Evolutionary conservation across 2,888 invertebrate species (phyloP), one percentile per base, ranked within the genome.

Genomic region (Melanargia galathea): DNA sequence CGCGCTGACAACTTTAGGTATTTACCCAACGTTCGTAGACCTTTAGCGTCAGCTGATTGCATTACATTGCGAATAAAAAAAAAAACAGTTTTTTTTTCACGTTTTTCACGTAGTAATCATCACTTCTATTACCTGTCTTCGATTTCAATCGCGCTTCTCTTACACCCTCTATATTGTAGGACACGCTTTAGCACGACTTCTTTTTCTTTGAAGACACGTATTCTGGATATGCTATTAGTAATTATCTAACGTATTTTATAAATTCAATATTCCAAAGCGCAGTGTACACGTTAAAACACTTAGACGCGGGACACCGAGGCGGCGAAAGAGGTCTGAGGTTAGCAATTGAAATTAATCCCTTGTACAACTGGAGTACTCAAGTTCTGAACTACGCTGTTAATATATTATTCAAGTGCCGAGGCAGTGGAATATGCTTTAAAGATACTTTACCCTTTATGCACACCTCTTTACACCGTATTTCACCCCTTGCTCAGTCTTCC

Each of bases 271-370:
- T 62, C 52, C 45, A 46, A 66, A 63, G 68, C 58, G 64, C 59
- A 63, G 26, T 64, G 46, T 64, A 79, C 78, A 78, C 64, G 78
- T 66, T 73, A 79, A 77, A 74, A 74, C 78, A 78, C 78, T 79
- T 76, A 74, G 68, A 67, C 58, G 68, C 67, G 68, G 62, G 61
- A 45, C 55, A 51, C 61, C 51, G 58, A 60, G 62, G 61, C 46
- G 60, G 18, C 55, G 56, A 40, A 61, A 60, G 67, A 68, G 71
- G 65, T 70, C 71, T 76, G 77, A 70, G 76, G 77, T 75, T 72
- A 74, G 70, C 70, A 73, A 73, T 70, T 70, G 68, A 74, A 69
- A 70, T 70, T 68, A 70, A 69, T 68, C 65, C 61, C 52, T 62
- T 60, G 64, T 57, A 45, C 56, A 66, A 43, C 57, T 63, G 52